phyloP scores from a whole-genome alignment of 2,113 vertebrate species.

The Psephotus haematonotus region DNA sequence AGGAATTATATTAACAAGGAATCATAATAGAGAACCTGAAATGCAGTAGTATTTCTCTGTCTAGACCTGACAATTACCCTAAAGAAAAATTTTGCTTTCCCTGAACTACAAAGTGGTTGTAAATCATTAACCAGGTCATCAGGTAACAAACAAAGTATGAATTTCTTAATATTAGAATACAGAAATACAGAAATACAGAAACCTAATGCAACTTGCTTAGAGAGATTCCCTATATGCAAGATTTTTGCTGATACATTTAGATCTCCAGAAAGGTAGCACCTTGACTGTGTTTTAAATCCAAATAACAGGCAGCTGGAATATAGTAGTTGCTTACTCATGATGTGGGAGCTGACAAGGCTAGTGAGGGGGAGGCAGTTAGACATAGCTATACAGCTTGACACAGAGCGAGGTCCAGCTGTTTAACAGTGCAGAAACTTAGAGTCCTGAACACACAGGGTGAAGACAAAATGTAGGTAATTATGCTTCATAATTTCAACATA shows the following conservation, averaged over 20 bases:
- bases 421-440: background rate
- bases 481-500: background rate
- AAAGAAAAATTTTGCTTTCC: background rate
- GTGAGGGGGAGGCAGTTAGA: background rate
- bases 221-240: background rate
- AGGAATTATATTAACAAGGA: background rate
- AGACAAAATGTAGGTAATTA: background rate
- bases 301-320: background rate
- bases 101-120: background rate
- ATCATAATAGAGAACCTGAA: background rate
- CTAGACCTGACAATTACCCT: background rate
- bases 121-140: background rate
- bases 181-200: background rate
- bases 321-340: background rate
- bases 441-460: background rate
- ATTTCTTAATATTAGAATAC: background rate
- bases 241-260: background rate
- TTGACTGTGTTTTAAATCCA: background rate
- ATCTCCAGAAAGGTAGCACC: background rate
- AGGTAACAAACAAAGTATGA: background rate
- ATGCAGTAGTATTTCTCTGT: background rate
- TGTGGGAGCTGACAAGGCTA: background rate
- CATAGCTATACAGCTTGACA: background rate
- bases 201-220: background rate
- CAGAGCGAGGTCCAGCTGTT: background rate